Base-by-base conservation (phyloP, 1,140 invertebrate species). In the Brachionus angularis region DNA sequence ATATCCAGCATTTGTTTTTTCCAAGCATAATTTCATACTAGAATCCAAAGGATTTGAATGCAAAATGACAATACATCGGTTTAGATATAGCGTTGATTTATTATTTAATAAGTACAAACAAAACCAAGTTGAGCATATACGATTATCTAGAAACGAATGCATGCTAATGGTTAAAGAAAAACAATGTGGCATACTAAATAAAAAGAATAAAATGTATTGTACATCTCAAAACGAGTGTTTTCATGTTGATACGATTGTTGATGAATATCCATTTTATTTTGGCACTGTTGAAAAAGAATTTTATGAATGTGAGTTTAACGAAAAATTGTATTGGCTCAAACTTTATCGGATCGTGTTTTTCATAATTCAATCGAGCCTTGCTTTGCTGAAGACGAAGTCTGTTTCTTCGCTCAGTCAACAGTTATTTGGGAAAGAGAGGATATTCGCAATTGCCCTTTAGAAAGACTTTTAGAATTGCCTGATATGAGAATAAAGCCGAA, bases 261-360 rank as follows among this genome's bases (percentile, higher is more conserved):
- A 25, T 27, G 49, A 52, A 0, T 52, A 27, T 52, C 49, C 49
- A 3, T 52, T 52, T 52, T 52, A 52, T n/a, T 52, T 52, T 52
- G 49, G 49, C 2, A 52, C 49, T 27, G 29, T 52, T 25, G 21
- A 25, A 25, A 52, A 52, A 29, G 2, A n/a, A 2, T 52, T 27
- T 29, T 29, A 27, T 29, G 49, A 52, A 5, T 52, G 49, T 14
- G 14, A 52, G 5, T 27, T 52, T 2, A 52, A 10, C 29, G 47
- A 50, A 50, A 50, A 50, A 27, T 50, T 29, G 47, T 50, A 23
- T 4, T 50, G 21, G 47, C 47, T 25, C 47, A 50, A 50, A 50
- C 23, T 50, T 3, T 12, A 5, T 1, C 5, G 1, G 10, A 21
- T 2, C 23, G 27, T 50, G 21, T 50, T 3, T 50, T 50, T 50